A percentile compares a stretch with the other conserved stretches of the same genome.
These are phyloP conservation scores for Aramus guarauna DNA, from an alignment of 2,113 vertebrate species.

Conservation along the genomic window DNA sequence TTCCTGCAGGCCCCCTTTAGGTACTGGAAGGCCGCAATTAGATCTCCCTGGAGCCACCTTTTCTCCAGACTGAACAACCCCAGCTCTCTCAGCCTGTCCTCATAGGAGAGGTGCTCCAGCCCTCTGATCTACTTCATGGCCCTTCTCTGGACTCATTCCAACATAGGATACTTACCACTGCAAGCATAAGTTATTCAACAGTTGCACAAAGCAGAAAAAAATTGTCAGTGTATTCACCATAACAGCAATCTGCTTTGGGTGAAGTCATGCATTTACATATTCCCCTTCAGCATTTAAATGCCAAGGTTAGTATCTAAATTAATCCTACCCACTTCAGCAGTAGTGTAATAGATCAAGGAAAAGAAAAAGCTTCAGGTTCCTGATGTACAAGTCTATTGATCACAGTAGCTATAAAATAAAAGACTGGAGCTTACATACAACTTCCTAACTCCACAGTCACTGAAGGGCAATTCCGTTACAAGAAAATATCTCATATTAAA, in stretches of 20 bases:
- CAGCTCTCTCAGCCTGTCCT: too few relatives aligned
- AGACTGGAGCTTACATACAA: not conserved
- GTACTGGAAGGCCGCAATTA: too few relatives aligned
- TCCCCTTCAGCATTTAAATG: not conserved
- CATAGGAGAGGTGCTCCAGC: too few relatives aligned
- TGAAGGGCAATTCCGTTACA: not conserved
- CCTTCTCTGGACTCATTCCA: too few relatives aligned
- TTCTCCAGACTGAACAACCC: too few relatives aligned
- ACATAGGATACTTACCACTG: not conserved
- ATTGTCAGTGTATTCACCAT: not conserved
- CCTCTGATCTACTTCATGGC: too few relatives aligned
- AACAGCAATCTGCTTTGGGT: not conserved
- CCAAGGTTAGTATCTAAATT: not conserved
- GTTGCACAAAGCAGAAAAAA: not conserved
- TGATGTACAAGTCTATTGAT: not conserved
- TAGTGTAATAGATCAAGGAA: not conserved
- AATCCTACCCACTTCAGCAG: not conserved
- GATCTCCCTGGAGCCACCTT: too few relatives aligned
- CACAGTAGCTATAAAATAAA: not conserved
- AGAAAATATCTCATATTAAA: not conserved
- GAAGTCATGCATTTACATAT: not conserved
- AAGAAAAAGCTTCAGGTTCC: not conserved
- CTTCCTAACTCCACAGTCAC: not conserved
- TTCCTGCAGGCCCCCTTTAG: too few relatives aligned
- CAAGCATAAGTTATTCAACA: not conserved